Conservation (phyloP, 2,888 invertebrate species). For the Opisthograptis luteolata region DNA sequence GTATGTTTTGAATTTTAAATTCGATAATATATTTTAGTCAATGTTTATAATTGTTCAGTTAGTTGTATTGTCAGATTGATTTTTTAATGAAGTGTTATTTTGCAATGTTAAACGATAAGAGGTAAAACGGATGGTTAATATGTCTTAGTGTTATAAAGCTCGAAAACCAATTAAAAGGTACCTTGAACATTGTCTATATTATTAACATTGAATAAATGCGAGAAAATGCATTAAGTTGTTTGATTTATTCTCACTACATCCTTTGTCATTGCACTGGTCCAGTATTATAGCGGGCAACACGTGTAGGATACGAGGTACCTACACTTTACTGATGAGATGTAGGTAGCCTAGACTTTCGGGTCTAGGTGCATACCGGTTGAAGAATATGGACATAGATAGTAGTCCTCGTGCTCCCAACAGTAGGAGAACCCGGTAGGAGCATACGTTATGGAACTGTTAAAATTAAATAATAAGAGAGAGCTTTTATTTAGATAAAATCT, state of each 20-base stretch:
- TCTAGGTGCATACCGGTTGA: too few relatives aligned
- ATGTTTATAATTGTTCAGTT: slow-evolving; percentile 75
- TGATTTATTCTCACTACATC: slow-evolving; percentile 35
- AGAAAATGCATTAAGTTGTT: slow-evolving; percentile 61
- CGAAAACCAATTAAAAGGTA: slow-evolving; percentile 83
- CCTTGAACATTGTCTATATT: slow-evolving; percentile 85
- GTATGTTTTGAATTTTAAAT: slow-evolving; percentile 75
- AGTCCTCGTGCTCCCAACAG: too few relatives aligned
- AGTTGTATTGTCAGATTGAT: slow-evolving; percentile 72
- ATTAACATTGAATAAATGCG: slow-evolving; percentile 85
- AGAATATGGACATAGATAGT: too few relatives aligned
- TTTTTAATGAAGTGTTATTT: slow-evolving; percentile 77
- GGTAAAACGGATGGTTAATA: slow-evolving; percentile 75
- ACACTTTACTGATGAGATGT: too few relatives aligned
- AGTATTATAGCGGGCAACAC: too few relatives aligned
- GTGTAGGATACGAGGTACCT: too few relatives aligned
- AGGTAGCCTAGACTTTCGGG: too few relatives aligned
- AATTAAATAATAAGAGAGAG: too few relatives aligned
- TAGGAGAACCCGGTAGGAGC: too few relatives aligned
- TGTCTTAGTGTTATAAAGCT: slow-evolving; percentile 81
- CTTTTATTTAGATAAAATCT: too few relatives aligned
- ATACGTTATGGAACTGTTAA: too few relatives aligned
- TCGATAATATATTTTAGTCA: slow-evolving; percentile 81
- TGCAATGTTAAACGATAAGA: slow-evolving; percentile 78
- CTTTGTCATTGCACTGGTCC: too few relatives aligned